Percentiles rank a stretch among this genome's conserved stretches.
Conservation (phyloP, 2,113 vertebrate species). For the Scopus umbretta region DNA sequence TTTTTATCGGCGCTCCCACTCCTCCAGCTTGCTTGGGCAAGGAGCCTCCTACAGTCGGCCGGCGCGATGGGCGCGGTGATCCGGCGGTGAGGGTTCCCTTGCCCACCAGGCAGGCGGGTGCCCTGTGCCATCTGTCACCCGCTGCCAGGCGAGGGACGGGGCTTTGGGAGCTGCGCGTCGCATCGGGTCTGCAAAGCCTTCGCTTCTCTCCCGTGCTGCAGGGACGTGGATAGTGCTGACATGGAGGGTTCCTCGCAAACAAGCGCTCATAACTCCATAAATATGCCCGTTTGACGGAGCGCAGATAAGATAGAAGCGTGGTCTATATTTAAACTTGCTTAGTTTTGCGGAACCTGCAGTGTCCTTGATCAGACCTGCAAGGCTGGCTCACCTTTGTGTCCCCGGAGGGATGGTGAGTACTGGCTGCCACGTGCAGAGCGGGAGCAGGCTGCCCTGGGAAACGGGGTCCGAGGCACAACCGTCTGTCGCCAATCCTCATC, state of each 20-base stretch:
- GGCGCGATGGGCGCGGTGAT: background rate
- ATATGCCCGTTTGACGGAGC: rapidly evolving
- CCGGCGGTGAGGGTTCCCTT: rapidly evolving
- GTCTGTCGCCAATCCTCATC: rapidly evolving
- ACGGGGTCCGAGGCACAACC: rapidly evolving
- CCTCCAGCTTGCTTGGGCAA: background rate
- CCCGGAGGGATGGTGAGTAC: background rate
- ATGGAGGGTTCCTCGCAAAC: background rate
- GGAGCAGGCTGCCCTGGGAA: background rate
- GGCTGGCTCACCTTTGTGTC: background rate
- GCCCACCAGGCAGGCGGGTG: rapidly evolving
- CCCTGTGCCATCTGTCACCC: rapidly evolving
- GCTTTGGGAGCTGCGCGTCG: background rate
- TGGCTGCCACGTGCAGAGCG: rapidly evolving
- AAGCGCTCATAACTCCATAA: background rate
- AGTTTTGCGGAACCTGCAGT: rapidly evolving
- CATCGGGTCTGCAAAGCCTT: rapidly evolving
- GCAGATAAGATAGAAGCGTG: background rate
- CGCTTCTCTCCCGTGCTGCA: rapidly evolving
- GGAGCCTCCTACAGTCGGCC: background rate
- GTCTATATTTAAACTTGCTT: background rate
- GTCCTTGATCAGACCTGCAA: background rate
- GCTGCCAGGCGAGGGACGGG: rapidly evolving
- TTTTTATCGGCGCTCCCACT: background rate
- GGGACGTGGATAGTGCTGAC: background rate